Evolutionary conservation across 2,113 vertebrate genomes (phyloP).

Genomic region (Callionymus lyra): DNA sequence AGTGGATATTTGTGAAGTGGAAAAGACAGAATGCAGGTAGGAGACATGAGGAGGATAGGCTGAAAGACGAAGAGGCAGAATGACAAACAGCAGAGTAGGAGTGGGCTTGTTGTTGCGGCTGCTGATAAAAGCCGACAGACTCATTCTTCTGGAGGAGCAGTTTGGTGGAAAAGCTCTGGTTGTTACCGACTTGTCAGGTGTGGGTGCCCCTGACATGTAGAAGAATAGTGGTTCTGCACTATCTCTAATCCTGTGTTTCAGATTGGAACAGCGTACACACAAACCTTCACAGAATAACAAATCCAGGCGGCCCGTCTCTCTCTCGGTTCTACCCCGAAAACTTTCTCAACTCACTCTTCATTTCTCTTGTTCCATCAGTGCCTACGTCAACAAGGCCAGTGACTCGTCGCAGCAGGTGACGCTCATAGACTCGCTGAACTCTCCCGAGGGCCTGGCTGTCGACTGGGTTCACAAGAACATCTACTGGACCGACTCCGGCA

Average conservation of each 20-base stretch:
- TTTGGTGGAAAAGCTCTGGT: conserved; percentile 13
- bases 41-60: not conserved
- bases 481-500: conserved; percentile 97
- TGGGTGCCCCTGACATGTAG: conserved; percentile 30
- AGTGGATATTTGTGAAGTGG: not conserved
- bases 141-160: conserved; percentile 15
- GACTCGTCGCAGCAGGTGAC: conserved; percentile 80
- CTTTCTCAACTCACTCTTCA: not conserved
- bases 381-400: conserved; percentile 90
- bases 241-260: not conserved
- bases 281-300: not conserved
- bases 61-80: conserved; percentile 4
- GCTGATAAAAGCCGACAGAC: conserved; percentile 31
- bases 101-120: conserved; percentile 10
- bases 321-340: too few species aligned
- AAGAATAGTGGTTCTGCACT: conserved; percentile 11
- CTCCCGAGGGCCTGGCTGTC: conserved; percentile 88
- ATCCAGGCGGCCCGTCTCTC: too few species aligned
- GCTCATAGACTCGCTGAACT: conserved; percentile 83
- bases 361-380: conserved; percentile 55
- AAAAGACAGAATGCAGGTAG: conserved; percentile 1
- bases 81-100: conserved; percentile 7
- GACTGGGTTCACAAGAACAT: conserved; percentile 98
- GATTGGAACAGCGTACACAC: not conserved
- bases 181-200: conserved; percentile 25